Percentiles rank a stretch among this genome's conserved stretches.
Evolutionary conservation across 1,140 invertebrate species (phyloP).

Genomic region (Neelides sp.): DNA sequence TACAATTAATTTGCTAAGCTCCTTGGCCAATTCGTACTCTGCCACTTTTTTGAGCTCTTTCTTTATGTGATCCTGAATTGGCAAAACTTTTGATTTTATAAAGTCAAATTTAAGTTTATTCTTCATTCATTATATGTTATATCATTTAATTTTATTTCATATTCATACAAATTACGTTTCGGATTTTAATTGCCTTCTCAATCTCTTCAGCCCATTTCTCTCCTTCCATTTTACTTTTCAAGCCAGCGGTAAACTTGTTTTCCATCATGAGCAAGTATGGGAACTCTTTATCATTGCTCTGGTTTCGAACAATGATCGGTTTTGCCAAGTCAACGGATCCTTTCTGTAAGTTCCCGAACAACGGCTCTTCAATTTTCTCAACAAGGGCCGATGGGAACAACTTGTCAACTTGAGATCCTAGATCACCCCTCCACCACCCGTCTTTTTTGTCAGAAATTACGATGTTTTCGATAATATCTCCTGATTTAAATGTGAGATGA

Average conservation of each 20-base stretch:
- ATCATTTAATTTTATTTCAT: too few relatives aligned
- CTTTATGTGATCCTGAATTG: too few relatives aligned
- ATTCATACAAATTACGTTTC: too few relatives aligned
- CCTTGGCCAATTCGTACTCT: too few relatives aligned
- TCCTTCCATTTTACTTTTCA: too few relatives aligned
- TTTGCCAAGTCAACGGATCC: slow-evolving; percentile 13
- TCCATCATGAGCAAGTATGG: slow-evolving; percentile 12
- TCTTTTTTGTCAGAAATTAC: slow-evolving; percentile 61
- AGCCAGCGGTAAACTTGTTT: neutral
- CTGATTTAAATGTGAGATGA: slow-evolving; percentile 84
- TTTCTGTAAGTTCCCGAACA: slow-evolving; percentile 23
- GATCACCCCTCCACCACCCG: slow-evolving; percentile 90
- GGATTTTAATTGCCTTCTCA: slow-evolving; percentile 21
- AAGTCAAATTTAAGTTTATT: too few relatives aligned
- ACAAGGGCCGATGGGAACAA: slow-evolving; percentile 92
- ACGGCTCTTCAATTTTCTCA: slow-evolving; percentile 57
- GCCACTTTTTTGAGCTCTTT: slow-evolving; percentile 71
- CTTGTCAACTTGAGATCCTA: slow-evolving; percentile 75
- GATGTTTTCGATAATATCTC: slow-evolving; percentile 90
- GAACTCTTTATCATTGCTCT: slow-evolving; percentile 4
- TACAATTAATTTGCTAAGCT: slow-evolving; percentile 89
- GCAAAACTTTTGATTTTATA: too few relatives aligned
- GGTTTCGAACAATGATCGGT: slow-evolving; percentile 4
- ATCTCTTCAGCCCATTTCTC: neutral
- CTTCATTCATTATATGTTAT: too few relatives aligned